Evolutionary conservation across 1,140 invertebrate species (phyloP), one percentile per base, ranked within the genome.

Genomic region (Eueides isabella): DNA sequence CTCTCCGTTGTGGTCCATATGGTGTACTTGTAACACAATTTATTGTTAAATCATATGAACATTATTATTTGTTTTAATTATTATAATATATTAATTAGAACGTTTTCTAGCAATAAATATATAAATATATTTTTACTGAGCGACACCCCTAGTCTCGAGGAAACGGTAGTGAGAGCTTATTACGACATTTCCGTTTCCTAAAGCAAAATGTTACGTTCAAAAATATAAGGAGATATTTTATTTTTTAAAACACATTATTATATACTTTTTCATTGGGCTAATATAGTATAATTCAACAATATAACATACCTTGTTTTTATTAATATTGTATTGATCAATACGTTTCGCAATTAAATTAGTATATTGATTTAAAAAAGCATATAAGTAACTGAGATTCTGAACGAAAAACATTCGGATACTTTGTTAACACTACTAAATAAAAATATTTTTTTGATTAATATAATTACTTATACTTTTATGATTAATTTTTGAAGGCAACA

Each of bases 1-100:
- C 0, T 95, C 96, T 77, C 94, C 95, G 1, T 88, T 97, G 79
- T 96, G 96, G 95, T 96, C 96, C 0, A 92, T 95, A 72, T 96
- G 96, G 95, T 97, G 96, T 83, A 94, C 94, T 35, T 95, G 96
- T 75, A 96, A 96, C 85, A 94, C 95, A 35, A 80, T 80, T 29
- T 82, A 79, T 28, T 86, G 86, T 71, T 73, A 68, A 71, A 30
- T 12, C 7, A 12, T 30, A 9, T 29, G 0, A 26, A 29, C 11
- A 23, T 67, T 48, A 38, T 38, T 16, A 16, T 16, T 16, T 1
- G 14, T 16, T 38, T 38, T 16, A 38, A 38, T 38, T 16, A 38
- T 38, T 5, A 14, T 38, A 16, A 16, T 38, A 38, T 16, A 16
- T 16, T 38, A 5, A 5, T 14, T 38, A 38, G 14, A 38, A 38